Evolutionary conservation across 2,888 invertebrate species (phyloP).

Genomic region (Drosophila rellima): DNA sequence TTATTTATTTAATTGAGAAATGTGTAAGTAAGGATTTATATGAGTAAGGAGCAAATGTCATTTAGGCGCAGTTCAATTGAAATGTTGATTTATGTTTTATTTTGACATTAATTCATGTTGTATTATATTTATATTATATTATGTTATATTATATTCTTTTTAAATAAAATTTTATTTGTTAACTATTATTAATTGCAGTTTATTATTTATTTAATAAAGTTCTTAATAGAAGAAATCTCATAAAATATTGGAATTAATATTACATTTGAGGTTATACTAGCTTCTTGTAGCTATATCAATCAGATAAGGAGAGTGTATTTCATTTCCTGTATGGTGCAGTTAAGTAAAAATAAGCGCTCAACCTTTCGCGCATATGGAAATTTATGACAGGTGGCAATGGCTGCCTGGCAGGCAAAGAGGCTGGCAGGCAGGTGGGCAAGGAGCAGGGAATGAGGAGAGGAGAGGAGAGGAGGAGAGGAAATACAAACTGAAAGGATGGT

Average conservation of each 20-base stretch:
- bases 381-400: conserved; percentile 79
- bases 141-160: too few species aligned
- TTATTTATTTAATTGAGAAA: too few species aligned
- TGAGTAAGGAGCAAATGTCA: too few species aligned
- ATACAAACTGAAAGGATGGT: conserved; percentile 27
- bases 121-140: too few species aligned
- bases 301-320: conserved; percentile 48
- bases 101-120: too few species aligned
- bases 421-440: not conserved
- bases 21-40: too few species aligned
- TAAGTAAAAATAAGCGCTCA: conserved; percentile 47
- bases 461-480: not conserved
- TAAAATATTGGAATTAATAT: not conserved
- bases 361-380: conserved; percentile 72
- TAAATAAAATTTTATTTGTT: too few species aligned
- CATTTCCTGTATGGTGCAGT: conserved; percentile 20
- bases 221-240: too few species aligned
- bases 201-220: too few species aligned
- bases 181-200: too few species aligned
- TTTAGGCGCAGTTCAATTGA: too few species aligned
- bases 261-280: not conserved
- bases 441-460: not conserved
- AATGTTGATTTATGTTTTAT: too few species aligned
- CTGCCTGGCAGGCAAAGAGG: conserved; percentile 41
- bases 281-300: not conserved